Conservation (phyloP, 2,888 invertebrate genomes). For the Dione vanillae region DNA sequence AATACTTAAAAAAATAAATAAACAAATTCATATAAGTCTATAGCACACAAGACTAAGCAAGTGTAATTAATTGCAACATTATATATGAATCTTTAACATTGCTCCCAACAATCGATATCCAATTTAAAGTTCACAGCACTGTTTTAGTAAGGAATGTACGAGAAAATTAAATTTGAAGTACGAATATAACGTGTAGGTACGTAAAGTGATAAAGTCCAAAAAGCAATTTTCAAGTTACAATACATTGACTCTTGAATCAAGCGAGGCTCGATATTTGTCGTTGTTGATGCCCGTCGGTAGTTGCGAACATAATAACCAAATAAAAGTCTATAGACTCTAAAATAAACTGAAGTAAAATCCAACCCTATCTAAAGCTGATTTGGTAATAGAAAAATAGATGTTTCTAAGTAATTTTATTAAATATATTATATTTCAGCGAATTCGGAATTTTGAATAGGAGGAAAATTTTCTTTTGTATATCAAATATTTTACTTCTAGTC, state of each 20-base stretch:
- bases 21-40: too few species aligned
- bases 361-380: too few species aligned
- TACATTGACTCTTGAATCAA: not conserved
- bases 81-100: not conserved
- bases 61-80: not conserved
- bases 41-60: not conserved
- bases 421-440: too few species aligned
- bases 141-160: not conserved
- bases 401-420: too few species aligned
- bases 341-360: not conserved
- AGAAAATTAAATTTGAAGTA: conserved; percentile 1
- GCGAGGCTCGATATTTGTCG: not conserved
- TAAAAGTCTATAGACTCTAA: not conserved
- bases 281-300: not conserved
- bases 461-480: too few species aligned
- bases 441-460: too few species aligned
- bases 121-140: conserved; percentile 13
- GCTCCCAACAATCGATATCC: conserved; percentile 2
- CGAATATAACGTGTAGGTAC: not conserved
- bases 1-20: too few species aligned
- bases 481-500: too few species aligned
- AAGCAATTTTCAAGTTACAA: not conserved
- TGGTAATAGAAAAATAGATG: too few species aligned
- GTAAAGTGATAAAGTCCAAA: not conserved
- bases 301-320: not conserved